A percentile compares a stretch with the other conserved stretches of the same genome.
These are phyloP conservation scores for Sebastes nivosus DNA, from an alignment of 2,797 vertebrate genomes.

Conservation along the genomic window DNA sequence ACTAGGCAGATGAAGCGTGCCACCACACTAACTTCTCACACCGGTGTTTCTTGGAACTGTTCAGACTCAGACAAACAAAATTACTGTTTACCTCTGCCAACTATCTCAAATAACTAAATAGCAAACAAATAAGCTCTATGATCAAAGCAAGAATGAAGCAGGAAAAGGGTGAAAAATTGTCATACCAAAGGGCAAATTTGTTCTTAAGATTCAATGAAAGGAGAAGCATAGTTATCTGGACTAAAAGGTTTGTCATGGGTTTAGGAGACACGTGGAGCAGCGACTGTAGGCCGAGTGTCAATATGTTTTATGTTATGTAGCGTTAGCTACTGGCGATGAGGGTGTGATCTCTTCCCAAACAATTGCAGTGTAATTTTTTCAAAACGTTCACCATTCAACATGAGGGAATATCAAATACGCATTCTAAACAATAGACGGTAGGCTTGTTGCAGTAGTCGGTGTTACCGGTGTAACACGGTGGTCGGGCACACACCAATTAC, in stretches of 20 bases:
- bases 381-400: not conserved
- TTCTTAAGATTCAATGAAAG: not conserved
- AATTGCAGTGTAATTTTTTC: not conserved
- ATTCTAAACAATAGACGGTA: not conserved
- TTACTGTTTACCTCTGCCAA: not conserved
- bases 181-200: not conserved
- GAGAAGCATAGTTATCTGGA: not conserved
- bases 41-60: not conserved
- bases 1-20: not conserved
- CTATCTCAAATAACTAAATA: not conserved
- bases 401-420: not conserved
- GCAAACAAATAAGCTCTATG: not conserved
- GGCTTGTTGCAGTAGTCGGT: too few species aligned
- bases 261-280: not conserved
- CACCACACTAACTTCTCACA: not conserved
- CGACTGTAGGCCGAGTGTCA: not conserved
- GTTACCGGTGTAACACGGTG: too few species aligned
- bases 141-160: not conserved
- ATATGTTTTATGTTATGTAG: not conserved
- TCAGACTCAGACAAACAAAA: not conserved
- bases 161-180: not conserved
- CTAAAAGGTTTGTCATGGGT: not conserved
- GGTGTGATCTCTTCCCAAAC: not conserved
- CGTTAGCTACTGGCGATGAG: not conserved
- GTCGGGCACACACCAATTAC: too few species aligned